Evolutionary conservation across 2,113 vertebrate genomes (phyloP).

Genomic region (Prionailurus viverrinus): DNA sequence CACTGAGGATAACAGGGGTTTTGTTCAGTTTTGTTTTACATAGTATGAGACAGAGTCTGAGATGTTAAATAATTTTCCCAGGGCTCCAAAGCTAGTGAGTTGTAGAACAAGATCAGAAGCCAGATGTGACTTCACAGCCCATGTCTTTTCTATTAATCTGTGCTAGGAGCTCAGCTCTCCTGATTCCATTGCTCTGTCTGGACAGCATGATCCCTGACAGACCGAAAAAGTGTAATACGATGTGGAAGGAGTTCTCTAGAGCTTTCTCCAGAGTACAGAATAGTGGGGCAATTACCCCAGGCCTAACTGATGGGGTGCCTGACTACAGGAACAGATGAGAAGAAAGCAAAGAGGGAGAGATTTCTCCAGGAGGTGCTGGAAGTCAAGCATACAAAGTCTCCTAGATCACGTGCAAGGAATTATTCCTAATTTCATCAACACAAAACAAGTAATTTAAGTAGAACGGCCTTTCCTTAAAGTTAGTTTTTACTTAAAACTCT

Average conservation of each 20-base stretch:
- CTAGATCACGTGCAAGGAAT: not conserved
- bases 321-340: not conserved
- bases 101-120: not conserved
- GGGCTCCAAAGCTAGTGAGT: not conserved
- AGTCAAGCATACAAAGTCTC: not conserved
- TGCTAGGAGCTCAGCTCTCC: not conserved
- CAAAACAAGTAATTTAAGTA: not conserved
- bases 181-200: not conserved
- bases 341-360: not conserved
- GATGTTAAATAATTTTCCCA: not conserved
- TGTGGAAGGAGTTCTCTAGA: not conserved
- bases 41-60: not conserved
- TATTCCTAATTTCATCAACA: not conserved
- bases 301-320: not conserved
- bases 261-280: not conserved
- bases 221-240: not conserved
- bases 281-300: not conserved
- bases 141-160: not conserved
- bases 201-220: not conserved
- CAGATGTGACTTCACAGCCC: not conserved
- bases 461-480: not conserved
- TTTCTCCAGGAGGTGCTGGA: not conserved
- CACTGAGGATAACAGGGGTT: not conserved
- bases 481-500: not conserved
- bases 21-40: not conserved